Base-by-base conservation (phyloP, 92 coral and sea anemone genomes). In the Epizoanthus scotinus region DNA sequence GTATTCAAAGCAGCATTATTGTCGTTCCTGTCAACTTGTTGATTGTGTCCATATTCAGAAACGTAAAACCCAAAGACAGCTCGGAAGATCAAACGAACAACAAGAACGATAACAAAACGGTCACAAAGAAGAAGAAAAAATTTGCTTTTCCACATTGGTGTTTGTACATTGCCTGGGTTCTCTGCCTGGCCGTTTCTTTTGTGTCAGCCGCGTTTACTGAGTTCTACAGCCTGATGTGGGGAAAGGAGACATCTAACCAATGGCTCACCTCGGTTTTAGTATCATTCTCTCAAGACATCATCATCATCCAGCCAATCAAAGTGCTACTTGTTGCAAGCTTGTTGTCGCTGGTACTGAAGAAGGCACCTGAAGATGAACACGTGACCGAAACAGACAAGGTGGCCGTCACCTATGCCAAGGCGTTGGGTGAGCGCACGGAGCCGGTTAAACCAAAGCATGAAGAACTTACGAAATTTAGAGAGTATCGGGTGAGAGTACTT, bases 201-300 rank as follows among this genome's bases (percentile, higher is more conserved):
- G 81, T 89, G 0, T 89, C 95, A 12, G 98, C 94, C n/a, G 54
- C 92, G 24, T 93, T 95, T 73, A 95, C 98, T 2, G 85, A 93
- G 74, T 95, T 95, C 82, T 95, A 95, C 85, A 91, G 98, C 74
- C 85, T 95, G 86, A 84, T 81, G 90, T 95, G 97, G 93, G 98
- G 98, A 8, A 89, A 93, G 67, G 95, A 90, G 60, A 90, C 84
- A 38, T 93, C 98, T 21, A 91, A 93, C 75, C 91, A 94, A 69
- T 95, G 98, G 98, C 82, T 95, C 36, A 91, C 98, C 0, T 94
- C 98, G 0, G 90, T 95, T 10, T 59, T 95, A 78, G 93, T 95
- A 15, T 95, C 98, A 0, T 95, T 95, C 44, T 93, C 98, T n/a
- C 98, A 95, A 84, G 98, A 95, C 55, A 82, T 95, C 58, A 85